phyloP scores from a whole-genome alignment of 2,113 vertebrate species.

The Cebus imitator region DNA sequence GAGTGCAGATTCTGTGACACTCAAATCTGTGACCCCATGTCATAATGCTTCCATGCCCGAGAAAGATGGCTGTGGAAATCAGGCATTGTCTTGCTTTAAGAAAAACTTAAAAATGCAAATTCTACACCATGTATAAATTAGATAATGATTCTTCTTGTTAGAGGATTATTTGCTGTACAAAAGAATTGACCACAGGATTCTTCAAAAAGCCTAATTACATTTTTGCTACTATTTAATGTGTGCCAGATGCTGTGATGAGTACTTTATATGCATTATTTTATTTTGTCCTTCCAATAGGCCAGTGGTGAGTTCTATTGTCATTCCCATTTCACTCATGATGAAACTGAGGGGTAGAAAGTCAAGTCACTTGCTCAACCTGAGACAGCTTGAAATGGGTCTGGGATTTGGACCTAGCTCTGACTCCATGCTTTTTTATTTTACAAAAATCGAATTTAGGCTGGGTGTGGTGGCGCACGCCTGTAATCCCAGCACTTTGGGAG shows the following conservation, averaged over 20 bases:
- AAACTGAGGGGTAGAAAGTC: background rate
- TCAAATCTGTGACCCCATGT: background rate
- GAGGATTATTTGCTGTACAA: background rate
- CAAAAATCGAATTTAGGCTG: background rate
- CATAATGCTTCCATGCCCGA: background rate
- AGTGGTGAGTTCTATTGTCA: background rate
- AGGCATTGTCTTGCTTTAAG: background rate
- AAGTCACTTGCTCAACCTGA: background rate
- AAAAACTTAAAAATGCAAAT: conserved; percentile 30
- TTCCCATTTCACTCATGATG: background rate
- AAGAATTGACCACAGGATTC: background rate
- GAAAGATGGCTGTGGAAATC: background rate
- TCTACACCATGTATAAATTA: background rate
- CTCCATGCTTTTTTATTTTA: background rate
- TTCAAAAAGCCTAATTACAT: conserved; percentile 42
- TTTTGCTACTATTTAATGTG: background rate
- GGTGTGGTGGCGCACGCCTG: too few species aligned
- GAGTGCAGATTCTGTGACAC: background rate
- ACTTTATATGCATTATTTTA: background rate
- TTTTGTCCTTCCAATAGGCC: background rate
- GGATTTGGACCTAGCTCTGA: background rate
- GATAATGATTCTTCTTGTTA: background rate
- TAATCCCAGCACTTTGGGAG: too few species aligned
- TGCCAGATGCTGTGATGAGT: background rate
- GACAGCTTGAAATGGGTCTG: background rate